These are phyloP conservation scores for Knipowitschia caucasica DNA, from an alignment of 2,797 vertebrate species.

Conservation along the genomic window DNA sequence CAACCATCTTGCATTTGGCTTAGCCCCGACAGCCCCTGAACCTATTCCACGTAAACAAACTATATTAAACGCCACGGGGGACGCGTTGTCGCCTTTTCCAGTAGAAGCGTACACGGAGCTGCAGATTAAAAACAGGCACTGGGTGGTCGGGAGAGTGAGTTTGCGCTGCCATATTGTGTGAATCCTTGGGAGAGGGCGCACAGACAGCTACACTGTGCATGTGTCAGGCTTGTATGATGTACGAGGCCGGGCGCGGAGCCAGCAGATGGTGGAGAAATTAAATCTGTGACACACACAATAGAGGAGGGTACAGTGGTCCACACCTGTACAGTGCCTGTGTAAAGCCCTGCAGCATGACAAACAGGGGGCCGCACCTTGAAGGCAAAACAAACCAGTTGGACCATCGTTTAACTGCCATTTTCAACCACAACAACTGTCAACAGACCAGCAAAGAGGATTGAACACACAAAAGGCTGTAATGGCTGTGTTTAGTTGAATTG, in stretches of 20 bases:
- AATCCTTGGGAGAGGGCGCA: constrained; percentile 75
- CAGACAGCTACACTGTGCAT: constrained; percentile 77
- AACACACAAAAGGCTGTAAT: background rate
- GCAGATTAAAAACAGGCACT: constrained; percentile 51
- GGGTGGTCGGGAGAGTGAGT: constrained; percentile 58
- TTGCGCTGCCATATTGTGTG: constrained; percentile 64
- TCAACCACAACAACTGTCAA: constrained; percentile 11
- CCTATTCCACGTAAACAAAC: constrained; percentile 1
- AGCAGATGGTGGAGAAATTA: constrained; percentile 80
- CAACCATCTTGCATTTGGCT: background rate
- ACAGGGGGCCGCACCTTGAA: constrained; percentile 27
- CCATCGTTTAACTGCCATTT: constrained; percentile 17
- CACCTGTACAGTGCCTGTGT: constrained; percentile 59
- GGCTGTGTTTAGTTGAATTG: background rate
- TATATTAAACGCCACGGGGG: background rate
- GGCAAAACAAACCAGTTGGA: constrained; percentile 21
- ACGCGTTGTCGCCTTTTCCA: background rate
- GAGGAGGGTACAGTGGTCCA: constrained; percentile 55
- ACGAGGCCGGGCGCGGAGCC: constrained; percentile 70
- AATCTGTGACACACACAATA: constrained; percentile 71
- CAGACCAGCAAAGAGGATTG: background rate
- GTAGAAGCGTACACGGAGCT: constrained; percentile 49
- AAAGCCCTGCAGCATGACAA: constrained; percentile 27
- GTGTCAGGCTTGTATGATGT: constrained; percentile 75
- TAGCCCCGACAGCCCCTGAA: background rate